Conservation (phyloP, 2,888 invertebrate genomes). For the Germaria angustata region DNA sequence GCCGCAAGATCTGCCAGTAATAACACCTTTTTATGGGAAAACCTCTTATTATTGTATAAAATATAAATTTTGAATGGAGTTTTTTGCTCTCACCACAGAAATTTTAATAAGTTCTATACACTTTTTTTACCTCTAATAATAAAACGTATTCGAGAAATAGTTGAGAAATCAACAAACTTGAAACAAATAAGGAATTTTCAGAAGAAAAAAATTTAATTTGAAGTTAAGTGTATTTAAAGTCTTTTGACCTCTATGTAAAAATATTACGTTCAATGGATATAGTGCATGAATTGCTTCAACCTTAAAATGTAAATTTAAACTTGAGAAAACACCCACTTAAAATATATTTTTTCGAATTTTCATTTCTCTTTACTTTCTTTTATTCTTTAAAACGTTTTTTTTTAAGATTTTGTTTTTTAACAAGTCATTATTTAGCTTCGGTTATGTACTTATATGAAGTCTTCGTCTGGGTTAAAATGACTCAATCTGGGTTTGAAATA, state of each 20-base stretch:
- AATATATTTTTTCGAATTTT: neutral
- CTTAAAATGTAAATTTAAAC: slow-evolving; percentile 44
- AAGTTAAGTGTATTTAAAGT: neutral
- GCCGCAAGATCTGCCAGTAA: too few species aligned
- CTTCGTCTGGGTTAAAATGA: slow-evolving; percentile 10
- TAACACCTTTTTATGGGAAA: too few species aligned
- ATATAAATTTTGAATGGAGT: too few species aligned
- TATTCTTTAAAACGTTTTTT: neutral
- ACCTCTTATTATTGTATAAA: too few species aligned
- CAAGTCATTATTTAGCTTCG: slow-evolving; percentile 9
- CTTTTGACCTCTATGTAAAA: neutral
- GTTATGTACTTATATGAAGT: neutral
- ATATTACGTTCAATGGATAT: neutral
- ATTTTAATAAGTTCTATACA: too few species aligned
- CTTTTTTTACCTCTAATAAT: too few species aligned
- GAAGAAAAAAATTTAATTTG: too few species aligned
- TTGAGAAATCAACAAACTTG: slow-evolving; percentile 18
- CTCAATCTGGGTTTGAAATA: slow-evolving; percentile 38
- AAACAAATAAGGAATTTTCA: neutral
- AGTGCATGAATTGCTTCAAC: slow-evolving; percentile 13
- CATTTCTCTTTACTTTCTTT: neutral
- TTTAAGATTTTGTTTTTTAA: neutral
- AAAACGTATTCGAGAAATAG: too few species aligned
- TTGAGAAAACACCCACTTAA: slow-evolving; percentile 53
- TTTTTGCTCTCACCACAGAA: too few species aligned